Evolutionary conservation across 2,888 invertebrate species (phyloP).

Genomic region (Oegoconia quadripuncta): DNA sequence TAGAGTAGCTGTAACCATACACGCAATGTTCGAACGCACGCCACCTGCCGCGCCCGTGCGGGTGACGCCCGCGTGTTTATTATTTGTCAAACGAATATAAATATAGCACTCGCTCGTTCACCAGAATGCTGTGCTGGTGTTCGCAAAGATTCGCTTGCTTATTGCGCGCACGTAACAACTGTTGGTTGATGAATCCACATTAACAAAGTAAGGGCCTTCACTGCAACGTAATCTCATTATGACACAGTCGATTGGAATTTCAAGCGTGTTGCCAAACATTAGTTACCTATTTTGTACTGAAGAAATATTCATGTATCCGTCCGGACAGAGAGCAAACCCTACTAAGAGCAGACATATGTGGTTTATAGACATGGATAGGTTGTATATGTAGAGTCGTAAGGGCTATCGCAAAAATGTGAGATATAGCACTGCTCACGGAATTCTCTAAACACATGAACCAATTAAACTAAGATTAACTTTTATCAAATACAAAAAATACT

Average conservation of each 20-base stretch:
- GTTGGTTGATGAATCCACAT: neutral
- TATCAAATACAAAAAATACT: too few relatives aligned
- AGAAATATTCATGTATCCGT: too few relatives aligned
- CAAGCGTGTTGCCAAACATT: neutral
- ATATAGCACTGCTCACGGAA: too few relatives aligned
- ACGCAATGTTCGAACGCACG: slow-evolving; percentile 40
- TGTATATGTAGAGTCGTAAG: too few relatives aligned
- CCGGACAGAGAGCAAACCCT: neutral
- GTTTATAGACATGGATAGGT: too few relatives aligned
- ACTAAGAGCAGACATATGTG: too few relatives aligned
- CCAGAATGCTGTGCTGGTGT: slow-evolving; percentile 30
- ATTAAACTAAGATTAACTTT: too few relatives aligned
- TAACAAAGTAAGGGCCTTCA: neutral
- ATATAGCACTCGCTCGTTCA: slow-evolving; percentile 54
- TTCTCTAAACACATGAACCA: too few relatives aligned
- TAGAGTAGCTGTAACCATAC: slow-evolving; percentile 30
- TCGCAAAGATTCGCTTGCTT: slow-evolving; percentile 23
- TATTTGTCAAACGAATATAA: slow-evolving; percentile 62
- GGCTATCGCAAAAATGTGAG: too few relatives aligned
- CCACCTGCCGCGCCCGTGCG: slow-evolving; percentile 33
- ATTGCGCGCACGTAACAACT: slow-evolving; percentile 18
- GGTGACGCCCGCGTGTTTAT: slow-evolving; percentile 49
- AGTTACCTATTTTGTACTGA: neutral
- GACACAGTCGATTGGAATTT: slow-evolving; percentile 10
- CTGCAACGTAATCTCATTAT: neutral